These are phyloP conservation scores for Ivindomyrus marchei DNA, from an alignment of 2,113 vertebrate species.

Conservation along the genomic window DNA sequence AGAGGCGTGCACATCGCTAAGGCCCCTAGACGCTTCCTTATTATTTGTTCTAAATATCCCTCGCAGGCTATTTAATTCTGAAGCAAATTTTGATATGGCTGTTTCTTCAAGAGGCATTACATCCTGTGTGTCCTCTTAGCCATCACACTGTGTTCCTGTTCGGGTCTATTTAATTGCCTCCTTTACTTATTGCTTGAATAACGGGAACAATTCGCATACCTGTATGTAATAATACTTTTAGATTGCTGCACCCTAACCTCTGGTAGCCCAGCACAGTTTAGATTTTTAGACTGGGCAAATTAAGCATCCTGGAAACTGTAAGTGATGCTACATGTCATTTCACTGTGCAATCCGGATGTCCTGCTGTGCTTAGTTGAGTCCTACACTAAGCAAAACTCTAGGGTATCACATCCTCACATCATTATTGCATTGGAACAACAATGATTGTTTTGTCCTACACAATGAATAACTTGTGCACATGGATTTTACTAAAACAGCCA, in stretches of 20 bases:
- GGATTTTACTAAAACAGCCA: neutral
- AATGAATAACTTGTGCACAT: neutral
- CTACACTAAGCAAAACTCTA: neutral
- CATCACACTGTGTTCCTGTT: neutral
- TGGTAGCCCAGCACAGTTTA: neutral
- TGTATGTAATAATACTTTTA: neutral
- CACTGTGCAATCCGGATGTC: neutral
- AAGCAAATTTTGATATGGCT: neutral
- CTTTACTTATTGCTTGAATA: neutral
- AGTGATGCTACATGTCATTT: neutral
- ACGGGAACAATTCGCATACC: neutral
- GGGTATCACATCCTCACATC: neutral
- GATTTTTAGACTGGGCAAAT: neutral
- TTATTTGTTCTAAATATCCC: neutral
- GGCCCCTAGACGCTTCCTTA: neutral
- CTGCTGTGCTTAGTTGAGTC: neutral
- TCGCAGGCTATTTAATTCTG: neutral
- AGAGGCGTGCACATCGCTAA: neutral
- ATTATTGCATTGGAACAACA: neutral
- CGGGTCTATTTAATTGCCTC: neutral
- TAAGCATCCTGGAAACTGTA: neutral
- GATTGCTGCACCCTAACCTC: neutral
- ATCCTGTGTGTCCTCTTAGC: neutral
- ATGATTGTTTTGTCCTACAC: neutral
- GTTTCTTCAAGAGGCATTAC: neutral